These are phyloP conservation scores for Rousettus madagascariensis DNA, from an alignment of 2,797 vertebrate genomes.

Conservation along the genomic window DNA sequence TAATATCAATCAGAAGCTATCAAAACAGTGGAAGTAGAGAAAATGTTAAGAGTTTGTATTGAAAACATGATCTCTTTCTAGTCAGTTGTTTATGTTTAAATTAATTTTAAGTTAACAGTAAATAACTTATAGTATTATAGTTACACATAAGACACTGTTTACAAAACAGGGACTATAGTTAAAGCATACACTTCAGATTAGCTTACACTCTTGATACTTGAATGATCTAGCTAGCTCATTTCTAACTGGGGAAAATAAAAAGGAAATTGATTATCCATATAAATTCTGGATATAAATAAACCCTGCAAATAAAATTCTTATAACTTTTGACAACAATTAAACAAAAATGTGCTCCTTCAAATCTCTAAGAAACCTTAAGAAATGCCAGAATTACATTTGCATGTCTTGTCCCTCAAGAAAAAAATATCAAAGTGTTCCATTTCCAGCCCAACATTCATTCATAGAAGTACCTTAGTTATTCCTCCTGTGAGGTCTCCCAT, in stretches of 20 bases:
- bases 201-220: background rate
- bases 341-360: constrained; percentile 29
- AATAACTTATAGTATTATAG: background rate
- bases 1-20: background rate
- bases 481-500: background rate
- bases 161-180: background rate
- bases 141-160: background rate
- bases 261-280: background rate
- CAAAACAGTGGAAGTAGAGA: background rate
- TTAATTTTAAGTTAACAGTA: background rate
- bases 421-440: background rate
- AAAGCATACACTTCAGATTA: background rate
- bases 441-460: background rate
- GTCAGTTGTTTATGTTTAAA: background rate
- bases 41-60: background rate
- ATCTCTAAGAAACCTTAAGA: background rate
- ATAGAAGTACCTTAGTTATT: background rate
- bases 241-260: background rate
- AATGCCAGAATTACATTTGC: background rate
- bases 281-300: constrained; percentile 2
- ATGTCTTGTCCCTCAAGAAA: constrained; percentile 35
- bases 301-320: background rate
- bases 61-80: background rate
- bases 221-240: background rate
- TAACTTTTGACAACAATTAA: background rate